These are phyloP conservation scores for Metridium senile DNA, from an alignment of 92 coral and sea anemone species.

Conservation along the genomic window DNA sequence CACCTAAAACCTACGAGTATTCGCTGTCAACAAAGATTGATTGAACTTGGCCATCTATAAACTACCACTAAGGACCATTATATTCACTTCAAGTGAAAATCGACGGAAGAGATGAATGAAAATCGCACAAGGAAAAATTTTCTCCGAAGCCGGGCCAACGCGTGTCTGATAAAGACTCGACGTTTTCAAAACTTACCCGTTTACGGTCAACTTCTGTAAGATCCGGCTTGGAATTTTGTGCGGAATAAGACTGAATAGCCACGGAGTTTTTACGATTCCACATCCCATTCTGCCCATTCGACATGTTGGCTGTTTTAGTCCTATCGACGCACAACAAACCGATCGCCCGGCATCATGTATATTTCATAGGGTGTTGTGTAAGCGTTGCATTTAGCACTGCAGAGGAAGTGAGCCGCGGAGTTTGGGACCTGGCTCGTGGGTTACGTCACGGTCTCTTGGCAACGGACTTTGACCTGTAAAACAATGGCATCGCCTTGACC, in stretches of 20 bases:
- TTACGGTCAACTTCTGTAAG: constrained; percentile 48
- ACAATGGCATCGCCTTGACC: constrained; percentile 34
- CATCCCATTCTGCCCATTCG: constrained; percentile 73
- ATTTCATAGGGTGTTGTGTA: constrained; percentile 68
- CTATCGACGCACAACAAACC: constrained; percentile 24
- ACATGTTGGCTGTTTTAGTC: constrained; percentile 63
- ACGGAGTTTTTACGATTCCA: constrained; percentile 98
- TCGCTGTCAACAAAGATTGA: background rate
- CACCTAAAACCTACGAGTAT: background rate
- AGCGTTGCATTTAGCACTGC: constrained; percentile 38
- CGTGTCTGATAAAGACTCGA: too few relatives aligned
- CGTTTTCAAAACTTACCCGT: constrained; percentile 17
- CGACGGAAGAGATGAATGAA: background rate
- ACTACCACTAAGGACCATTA: background rate
- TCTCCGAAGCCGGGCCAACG: constrained; percentile 3
- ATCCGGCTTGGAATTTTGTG: constrained; percentile 68
- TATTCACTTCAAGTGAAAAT: background rate
- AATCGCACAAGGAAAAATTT: background rate
- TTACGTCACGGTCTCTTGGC: constrained; percentile 58
- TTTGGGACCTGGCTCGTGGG: constrained; percentile 62
- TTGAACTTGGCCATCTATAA: background rate
- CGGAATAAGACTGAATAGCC: constrained; percentile 87
- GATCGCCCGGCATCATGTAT: constrained; percentile 90
- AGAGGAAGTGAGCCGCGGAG: constrained; percentile 28
- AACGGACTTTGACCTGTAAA: constrained; percentile 35